Base-by-base conservation (phyloP, 2,888 invertebrate species). In the Mycalesis mineus region DNA sequence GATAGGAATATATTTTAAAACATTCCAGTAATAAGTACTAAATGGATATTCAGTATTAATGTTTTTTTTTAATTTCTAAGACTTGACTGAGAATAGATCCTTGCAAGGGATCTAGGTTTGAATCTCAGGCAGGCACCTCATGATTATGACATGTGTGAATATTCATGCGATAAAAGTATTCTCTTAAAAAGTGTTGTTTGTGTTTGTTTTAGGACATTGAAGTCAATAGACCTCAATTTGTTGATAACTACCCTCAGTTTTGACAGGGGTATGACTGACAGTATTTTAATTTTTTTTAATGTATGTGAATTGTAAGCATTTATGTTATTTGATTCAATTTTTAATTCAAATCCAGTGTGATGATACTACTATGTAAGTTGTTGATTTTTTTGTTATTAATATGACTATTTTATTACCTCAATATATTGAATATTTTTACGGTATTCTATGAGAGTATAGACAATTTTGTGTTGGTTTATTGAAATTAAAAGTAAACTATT, bases 191-290 rank as follows among this genome's bases (percentile, higher is more conserved):
- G 42, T n/a, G 0, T 1, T n/a, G n/a, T 44, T 44, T 44, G 7
- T 28, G 42, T n/a, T 11, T 42, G 42, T 13, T 44, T n/a, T 45
- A 29, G 13, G 9, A 29, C 14, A 44, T 29, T 7, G n/a, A 50
- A 53, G 2, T 52, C 60, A 64, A 67, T 65, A 68, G 57, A 67
- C 60, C 60, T 62, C 67, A 57, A 64, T 47, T 61, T 64, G 60
- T 29, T 63, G 53, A 56, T 61, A 56, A 45, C 5, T 48, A 48
- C 36, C 48, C 36, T 33, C 17, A 13, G 17, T n/a, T 22, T 22
- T 36, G 7, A 28, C 22, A 28, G 5, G 22, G 37, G 11, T 47
- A 47, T 7, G 33, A 47, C 47, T 33, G 47, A 39, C 48, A 37
- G 8, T 48, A 13, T 7, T 36, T 36, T 48, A 17, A 48, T 48